These are phyloP conservation scores for Cryptotermes secundus DNA, from an alignment of 1,140 invertebrate genomes.

Conservation along the genomic window DNA sequence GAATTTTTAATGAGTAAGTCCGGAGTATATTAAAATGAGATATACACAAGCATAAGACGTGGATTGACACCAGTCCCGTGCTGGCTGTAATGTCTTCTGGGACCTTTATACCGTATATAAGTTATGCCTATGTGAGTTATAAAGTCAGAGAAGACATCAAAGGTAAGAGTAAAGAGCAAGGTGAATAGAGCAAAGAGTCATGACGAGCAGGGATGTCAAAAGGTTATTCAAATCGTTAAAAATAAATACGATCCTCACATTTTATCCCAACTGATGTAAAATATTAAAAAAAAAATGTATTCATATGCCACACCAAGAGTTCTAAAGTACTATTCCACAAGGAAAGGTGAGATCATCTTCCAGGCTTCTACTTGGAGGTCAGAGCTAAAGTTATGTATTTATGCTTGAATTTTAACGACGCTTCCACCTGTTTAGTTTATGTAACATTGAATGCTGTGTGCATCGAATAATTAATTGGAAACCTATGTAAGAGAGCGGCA, in stretches of 20 bases:
- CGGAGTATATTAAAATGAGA: background rate
- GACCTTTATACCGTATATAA: background rate
- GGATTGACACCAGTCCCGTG: background rate
- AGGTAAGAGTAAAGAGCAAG: background rate
- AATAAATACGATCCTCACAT: background rate
- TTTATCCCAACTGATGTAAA: too few relatives aligned
- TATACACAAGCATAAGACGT: background rate
- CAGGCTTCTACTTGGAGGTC: too few relatives aligned
- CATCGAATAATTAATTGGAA: too few relatives aligned
- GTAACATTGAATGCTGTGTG: too few relatives aligned
- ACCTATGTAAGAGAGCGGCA: too few relatives aligned
- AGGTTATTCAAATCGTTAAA: background rate
- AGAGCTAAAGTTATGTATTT: too few relatives aligned
- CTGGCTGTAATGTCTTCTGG: background rate
- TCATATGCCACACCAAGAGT: too few relatives aligned
- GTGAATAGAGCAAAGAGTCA: background rate
- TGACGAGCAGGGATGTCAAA: background rate
- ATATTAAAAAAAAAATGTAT: too few relatives aligned
- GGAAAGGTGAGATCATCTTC: too few relatives aligned
- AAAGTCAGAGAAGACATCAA: slow-evolving; percentile 8
- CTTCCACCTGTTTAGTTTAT: too few relatives aligned
- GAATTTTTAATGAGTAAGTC: background rate
- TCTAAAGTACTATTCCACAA: too few relatives aligned
- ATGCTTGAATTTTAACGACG: too few relatives aligned
- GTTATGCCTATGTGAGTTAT: slow-evolving; percentile 11